phyloP scores from a whole-genome alignment of 2,888 invertebrate genomes.

The Axea sp. region DNA sequence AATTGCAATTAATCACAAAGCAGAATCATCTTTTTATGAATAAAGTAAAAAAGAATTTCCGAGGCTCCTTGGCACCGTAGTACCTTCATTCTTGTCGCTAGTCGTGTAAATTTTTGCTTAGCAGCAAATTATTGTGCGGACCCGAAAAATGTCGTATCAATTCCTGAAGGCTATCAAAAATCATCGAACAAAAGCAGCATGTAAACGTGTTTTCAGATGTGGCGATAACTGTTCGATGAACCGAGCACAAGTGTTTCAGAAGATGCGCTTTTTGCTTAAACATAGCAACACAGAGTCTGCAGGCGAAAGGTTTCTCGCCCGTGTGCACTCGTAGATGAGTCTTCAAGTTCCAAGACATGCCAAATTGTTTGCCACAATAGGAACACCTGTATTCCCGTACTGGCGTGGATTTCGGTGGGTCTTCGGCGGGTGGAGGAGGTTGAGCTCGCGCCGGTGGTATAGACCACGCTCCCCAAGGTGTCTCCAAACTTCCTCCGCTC shows the following conservation, averaged over 20 bases:
- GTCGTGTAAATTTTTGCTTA: constrained; percentile 92
- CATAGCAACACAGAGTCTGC: constrained; percentile 93
- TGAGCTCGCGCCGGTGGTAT: constrained; percentile 81
- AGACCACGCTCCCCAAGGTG: constrained; percentile 77
- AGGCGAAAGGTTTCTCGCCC: constrained; percentile 93
- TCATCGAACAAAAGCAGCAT: constrained; percentile 93
- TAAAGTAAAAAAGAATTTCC: no score
- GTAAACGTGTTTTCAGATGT: constrained; percentile 89
- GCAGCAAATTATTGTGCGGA: constrained; percentile 91
- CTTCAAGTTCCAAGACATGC: constrained; percentile 95
- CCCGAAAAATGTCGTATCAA: constrained; percentile 92
- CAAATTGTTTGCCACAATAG: constrained; percentile 94
- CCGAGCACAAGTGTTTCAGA: constrained; percentile 92
- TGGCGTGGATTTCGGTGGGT: constrained; percentile 82
- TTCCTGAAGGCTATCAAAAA: constrained; percentile 92
- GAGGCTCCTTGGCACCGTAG: constrained; percentile 63
- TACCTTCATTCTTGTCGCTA: constrained; percentile 74
- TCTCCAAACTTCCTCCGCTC: constrained; percentile 72
- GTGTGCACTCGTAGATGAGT: constrained; percentile 93
- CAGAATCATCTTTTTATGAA: constrained; percentile 12
- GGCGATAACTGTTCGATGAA: constrained; percentile 92
- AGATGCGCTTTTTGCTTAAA: constrained; percentile 95
- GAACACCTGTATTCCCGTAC: constrained; percentile 93
- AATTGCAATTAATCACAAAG: no score
- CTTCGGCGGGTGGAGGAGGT: constrained; percentile 81